Evolutionary conservation across 2,113 vertebrate species (phyloP), one percentile per base, ranked within the genome.

Genomic region (Pseudorectes ferrugineus): DNA sequence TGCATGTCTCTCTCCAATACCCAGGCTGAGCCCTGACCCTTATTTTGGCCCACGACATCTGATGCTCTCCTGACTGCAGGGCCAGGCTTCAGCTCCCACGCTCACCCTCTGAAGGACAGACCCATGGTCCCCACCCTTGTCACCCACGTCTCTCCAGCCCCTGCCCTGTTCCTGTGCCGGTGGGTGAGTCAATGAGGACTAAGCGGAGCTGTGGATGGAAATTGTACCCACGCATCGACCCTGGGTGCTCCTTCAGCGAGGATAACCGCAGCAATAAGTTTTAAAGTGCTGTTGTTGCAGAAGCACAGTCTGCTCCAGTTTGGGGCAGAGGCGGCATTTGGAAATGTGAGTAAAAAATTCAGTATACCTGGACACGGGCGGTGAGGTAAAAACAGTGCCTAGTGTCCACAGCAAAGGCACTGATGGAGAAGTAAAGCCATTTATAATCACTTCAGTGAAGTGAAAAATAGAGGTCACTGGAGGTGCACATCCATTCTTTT

Each of bases 401-500:
- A 49, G 55, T 40, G 83, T 85, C 91, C 82, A 51, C 35, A 40
- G 80, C 75, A 83, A 80, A 83, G 75, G 71, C 49, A 2, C 10
- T 70, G 90, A 62, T 58, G 85, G 93, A 81, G 75, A 96, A 89
- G 48, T 54, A 87, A 89, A 93, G 51, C 70, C 63, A 63, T 80
- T 92, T 91, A 46, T 49, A 74, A 77, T 59, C 79, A 90, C 92
- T 78, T 58, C 89, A 96, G 89, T 76, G 89, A 84, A 79, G 95
- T 93, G 95, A 94, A 93, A 96, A 95, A 95, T 90, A 84, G 89
- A 95, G 95, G 86, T 89, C 93, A 87, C 49, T 61, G 57, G 70
- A 82, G 70, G 89, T 72, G 77, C 54, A 74, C 68, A 85, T 62
- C 45, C 62, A 38, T 63, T 79, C 51, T 55, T 65, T 87, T 92